Conservation (phyloP, 2,888 invertebrate genomes). For the Agriotes lineatus region DNA sequence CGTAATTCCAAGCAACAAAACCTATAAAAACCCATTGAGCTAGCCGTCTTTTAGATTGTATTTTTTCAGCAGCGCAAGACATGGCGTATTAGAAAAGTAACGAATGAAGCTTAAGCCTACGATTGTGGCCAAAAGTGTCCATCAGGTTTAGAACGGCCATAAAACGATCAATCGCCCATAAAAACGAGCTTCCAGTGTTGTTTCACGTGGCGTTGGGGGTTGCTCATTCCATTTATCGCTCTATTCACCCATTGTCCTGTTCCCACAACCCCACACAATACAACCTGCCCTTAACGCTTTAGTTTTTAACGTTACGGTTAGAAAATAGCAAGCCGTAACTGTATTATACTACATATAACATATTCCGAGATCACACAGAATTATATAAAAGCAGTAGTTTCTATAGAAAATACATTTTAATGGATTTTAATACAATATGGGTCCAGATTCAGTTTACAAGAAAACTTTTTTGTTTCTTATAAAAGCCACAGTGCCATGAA, state of each 20-base stretch:
- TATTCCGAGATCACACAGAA: no score
- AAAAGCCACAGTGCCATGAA: no score
- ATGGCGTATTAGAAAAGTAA: constrained; percentile 19
- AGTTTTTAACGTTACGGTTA: constrained; percentile 26
- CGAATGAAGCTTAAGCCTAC: constrained; percentile 35
- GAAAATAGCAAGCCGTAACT: background rate
- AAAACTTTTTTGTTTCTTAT: no score
- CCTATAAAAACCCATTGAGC: constrained; percentile 1
- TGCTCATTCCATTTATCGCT: constrained; percentile 43
- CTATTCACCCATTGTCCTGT: constrained; percentile 44
- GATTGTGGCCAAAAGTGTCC: constrained; percentile 43
- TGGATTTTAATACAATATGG: no score
- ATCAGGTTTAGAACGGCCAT: constrained; percentile 42
- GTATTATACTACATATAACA: no score
- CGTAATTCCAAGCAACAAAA: no score
- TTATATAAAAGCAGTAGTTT: no score
- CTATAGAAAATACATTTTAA: no score
- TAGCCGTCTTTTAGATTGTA: constrained; percentile 1
- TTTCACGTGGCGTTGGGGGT: constrained; percentile 45
- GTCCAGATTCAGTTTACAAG: no score
- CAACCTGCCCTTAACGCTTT: constrained; percentile 37
- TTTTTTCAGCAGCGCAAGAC: constrained; percentile 37
- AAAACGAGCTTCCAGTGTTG: constrained; percentile 50
- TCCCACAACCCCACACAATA: constrained; percentile 40
- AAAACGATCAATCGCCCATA: constrained; percentile 56